phyloP scores from a whole-genome alignment of 2,113 vertebrate genomes.

The Lamprologus lemairii region DNA sequence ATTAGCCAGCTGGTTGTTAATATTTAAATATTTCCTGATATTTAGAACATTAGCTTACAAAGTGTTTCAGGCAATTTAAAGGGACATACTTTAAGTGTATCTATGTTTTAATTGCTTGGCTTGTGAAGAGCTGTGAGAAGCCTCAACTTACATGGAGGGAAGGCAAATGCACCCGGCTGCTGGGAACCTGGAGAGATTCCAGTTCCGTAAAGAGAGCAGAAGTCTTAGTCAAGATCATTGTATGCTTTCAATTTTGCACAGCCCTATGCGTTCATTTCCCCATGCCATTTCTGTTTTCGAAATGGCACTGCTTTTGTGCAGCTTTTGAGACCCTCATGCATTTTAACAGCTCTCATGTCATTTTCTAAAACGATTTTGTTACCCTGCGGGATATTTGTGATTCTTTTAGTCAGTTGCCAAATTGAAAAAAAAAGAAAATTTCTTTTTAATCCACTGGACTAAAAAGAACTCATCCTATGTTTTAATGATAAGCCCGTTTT shows the following conservation, averaged over 20 bases:
- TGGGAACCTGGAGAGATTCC: neutral
- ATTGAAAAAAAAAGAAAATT: conserved; percentile 33
- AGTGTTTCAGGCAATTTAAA: neutral
- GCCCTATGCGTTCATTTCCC: neutral
- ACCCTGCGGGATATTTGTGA: conserved; percentile 17
- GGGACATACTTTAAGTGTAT: neutral
- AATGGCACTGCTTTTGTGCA: neutral
- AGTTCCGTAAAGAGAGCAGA: neutral
- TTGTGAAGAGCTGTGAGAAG: neutral
- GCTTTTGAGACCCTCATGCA: neutral
- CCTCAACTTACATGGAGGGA: neutral
- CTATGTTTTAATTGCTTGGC: neutral
- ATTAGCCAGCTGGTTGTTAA: conserved; percentile 2
- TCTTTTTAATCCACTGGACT: neutral
- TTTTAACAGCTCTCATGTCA: conserved; percentile 41
- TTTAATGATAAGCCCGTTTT: conserved; percentile 15
- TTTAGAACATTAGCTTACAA: neutral
- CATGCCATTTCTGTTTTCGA: neutral
- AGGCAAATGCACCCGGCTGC: neutral
- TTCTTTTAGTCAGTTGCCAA: neutral
- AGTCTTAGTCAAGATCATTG: neutral
- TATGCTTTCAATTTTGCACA: conserved; percentile 12
- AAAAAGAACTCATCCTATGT: neutral
- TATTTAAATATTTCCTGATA: conserved; percentile 4
- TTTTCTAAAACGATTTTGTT: conserved; percentile 5